A percentile compares a stretch with the other conserved stretches of the same genome.
Conservation (phyloP, 2,888 invertebrate genomes). For the Lasioglossum figueresi region DNA sequence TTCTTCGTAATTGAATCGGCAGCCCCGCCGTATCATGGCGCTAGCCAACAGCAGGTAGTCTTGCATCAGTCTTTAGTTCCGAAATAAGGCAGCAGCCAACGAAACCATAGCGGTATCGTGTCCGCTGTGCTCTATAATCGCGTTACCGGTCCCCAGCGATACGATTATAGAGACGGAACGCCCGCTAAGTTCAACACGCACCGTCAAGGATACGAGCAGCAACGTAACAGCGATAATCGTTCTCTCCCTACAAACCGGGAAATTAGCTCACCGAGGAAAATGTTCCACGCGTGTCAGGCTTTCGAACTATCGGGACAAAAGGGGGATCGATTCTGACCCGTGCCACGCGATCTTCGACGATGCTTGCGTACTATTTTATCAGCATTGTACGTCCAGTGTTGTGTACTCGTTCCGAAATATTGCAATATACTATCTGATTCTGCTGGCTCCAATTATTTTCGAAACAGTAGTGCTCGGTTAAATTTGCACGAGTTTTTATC, state of each 20-base stretch:
- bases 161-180: not conserved
- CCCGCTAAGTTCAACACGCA: constrained; percentile 9
- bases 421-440: too few species aligned
- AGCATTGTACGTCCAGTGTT: too few species aligned
- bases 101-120: constrained; percentile 9
- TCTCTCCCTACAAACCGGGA: not conserved
- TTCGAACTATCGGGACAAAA: not conserved
- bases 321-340: not conserved
- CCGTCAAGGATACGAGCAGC: constrained; percentile 15
- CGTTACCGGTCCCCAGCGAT: constrained; percentile 9
- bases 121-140: constrained; percentile 13
- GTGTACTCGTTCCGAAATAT: too few species aligned
- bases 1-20: not conserved
- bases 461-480: too few species aligned
- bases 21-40: not conserved
- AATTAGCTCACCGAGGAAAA: not conserved
- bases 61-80: not conserved
- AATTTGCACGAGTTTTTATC: too few species aligned
- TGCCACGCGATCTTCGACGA: not conserved
- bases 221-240: constrained; percentile 1
- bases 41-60: not conserved
- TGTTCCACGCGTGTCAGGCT: not conserved
- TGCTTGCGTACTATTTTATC: too few species aligned
- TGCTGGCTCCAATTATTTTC: too few species aligned
- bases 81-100: not conserved